Base-by-base conservation (phyloP, 1,140 invertebrate genomes). In the Bemisia tabaci region DNA sequence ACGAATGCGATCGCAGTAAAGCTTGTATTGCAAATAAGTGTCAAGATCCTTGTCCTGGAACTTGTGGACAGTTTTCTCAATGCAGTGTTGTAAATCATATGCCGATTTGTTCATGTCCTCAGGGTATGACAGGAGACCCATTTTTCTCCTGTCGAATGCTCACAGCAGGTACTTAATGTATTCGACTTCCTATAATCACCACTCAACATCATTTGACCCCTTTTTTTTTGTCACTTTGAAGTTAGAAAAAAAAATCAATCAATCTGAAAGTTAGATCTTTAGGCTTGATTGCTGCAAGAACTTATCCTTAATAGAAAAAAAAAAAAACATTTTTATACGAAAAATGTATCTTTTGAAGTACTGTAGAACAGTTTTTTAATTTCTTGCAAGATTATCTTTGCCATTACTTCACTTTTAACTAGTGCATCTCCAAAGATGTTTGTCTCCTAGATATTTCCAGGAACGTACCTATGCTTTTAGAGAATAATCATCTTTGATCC, bases 11-110 rank as follows among this genome's bases (percentile, higher is more conserved):
- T 1, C 78, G 79, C 33, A 79, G 84, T 70, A 82, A 80, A 68
- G 85, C 87, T 60, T 90, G 88, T 67, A 79, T 87, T 60, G 80
- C 83, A 71, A 82, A 82, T 70, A 87, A 85, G 74, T 91, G 89
- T 73, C 77, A 77, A 33, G 86, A 91, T 76, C 89, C 89, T 23
- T 90, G 88, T 73, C 82, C 82, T 5, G 88, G 87, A 39, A 82
- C 85, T 9, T 92, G 89, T 74, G 88, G 87, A 17, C 75, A 83
- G 12, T 82, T 83, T 69, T 87, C 89, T 1, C 79, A 83, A 64
- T 92, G 90, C 72, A 80, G 80, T 25, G 85, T 87, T 11, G 79
- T 84, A 9, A 85, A 84, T 73, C 88, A 91, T 72, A 81, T 85
- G 2, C 85, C 89, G 12, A 83, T 85, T 65, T 92, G 90, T 72